Conservation (phyloP, 2,797 vertebrate genomes). For the Bovichtus diacanthus region DNA sequence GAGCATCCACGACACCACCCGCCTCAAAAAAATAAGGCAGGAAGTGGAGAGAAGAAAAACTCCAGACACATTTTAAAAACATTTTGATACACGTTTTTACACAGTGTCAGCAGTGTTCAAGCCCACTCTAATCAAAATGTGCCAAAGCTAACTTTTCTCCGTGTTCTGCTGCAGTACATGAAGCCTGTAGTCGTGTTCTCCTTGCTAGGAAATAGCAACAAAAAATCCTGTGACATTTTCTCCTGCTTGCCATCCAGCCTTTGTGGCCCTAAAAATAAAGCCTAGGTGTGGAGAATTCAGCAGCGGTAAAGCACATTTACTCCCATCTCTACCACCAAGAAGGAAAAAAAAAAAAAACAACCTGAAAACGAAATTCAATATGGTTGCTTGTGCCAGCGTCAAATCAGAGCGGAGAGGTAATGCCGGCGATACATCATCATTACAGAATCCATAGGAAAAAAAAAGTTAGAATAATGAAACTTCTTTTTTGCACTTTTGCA, state of each 20-base stretch:
- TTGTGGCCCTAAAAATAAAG: conserved; percentile 54
- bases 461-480: conserved; percentile 62
- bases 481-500: conserved; percentile 57
- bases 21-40: background rate
- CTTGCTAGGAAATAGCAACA: conserved; percentile 41
- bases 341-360: conserved; percentile 29
- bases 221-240: conserved; percentile 42
- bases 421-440: conserved; percentile 76
- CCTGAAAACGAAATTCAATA: conserved; percentile 68
- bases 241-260: conserved; percentile 35
- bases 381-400: conserved; percentile 50
- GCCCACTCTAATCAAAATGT: conserved; percentile 58
- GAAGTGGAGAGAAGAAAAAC: background rate
- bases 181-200: conserved; percentile 28
- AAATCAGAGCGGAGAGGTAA: conserved; percentile 62
- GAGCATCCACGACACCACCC: conserved; percentile 13
- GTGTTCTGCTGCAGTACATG: background rate
- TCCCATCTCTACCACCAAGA: conserved; percentile 23
- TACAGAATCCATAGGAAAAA: conserved; percentile 48
- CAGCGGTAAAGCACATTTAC: conserved; percentile 26
- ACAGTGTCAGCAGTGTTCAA: conserved; percentile 52
- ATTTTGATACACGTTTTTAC: conserved; percentile 47
- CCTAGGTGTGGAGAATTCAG: conserved; percentile 28
- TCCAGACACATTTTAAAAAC: conserved; percentile 26
- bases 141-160: conserved; percentile 45